phyloP scores from a whole-genome alignment of 2,797 vertebrate species.

The Mormyrus hasselquistii region DNA sequence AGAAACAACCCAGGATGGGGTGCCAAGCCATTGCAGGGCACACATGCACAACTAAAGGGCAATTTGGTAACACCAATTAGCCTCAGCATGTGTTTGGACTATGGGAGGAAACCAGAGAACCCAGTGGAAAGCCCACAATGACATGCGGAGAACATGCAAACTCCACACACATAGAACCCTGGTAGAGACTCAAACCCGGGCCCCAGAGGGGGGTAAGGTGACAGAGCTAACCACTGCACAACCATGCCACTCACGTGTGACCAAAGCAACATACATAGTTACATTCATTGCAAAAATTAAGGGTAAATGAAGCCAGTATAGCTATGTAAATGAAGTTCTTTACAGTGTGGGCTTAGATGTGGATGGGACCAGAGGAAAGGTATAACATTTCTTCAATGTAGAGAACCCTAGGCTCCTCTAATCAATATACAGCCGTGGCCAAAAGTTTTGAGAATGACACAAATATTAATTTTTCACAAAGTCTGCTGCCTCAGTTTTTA shows the following conservation, averaged over 20 bases:
- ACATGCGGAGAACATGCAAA: neutral
- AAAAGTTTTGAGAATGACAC: neutral
- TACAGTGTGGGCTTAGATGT: neutral
- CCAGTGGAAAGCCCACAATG: neutral
- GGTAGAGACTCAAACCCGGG: neutral
- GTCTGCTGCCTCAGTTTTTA: neutral
- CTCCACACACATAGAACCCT: neutral
- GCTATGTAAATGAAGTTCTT: neutral
- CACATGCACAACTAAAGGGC: neutral
- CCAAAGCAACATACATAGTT: neutral
- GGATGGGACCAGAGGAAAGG: neutral
- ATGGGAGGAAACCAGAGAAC: neutral
- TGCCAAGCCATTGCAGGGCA: neutral
- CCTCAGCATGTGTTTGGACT: neutral
- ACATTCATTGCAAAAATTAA: neutral
- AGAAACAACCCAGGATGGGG: neutral
- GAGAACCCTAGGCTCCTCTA: neutral
- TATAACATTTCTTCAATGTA: neutral
- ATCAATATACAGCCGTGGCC: neutral
- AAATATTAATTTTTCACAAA: neutral
- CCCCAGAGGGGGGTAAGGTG: neutral
- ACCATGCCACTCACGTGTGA: neutral
- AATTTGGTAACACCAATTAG: neutral
- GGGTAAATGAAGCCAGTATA: neutral
- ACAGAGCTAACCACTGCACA: neutral